Percentiles rank a stretch among this genome's conserved stretches.
Evolutionary conservation across 2,888 invertebrate species (phyloP).

Genomic region (Eupsilia transversa): DNA sequence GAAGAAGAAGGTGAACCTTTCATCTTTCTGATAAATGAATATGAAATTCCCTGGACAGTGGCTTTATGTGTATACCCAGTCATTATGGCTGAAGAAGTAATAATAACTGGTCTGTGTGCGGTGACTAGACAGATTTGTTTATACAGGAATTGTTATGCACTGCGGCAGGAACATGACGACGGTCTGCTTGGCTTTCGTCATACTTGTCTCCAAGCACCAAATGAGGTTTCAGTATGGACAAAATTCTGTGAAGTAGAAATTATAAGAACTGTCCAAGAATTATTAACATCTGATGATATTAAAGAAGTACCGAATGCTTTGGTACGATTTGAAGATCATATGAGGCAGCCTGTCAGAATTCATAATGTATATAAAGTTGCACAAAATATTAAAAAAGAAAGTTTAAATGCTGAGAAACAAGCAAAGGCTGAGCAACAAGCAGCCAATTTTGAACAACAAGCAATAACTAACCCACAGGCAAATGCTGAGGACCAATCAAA

Average conservation of each 20-base stretch:
- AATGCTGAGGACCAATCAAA: slow-evolving; percentile 1
- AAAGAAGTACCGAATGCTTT: slow-evolving; percentile 92
- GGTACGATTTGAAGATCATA: slow-evolving; percentile 95
- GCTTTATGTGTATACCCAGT: slow-evolving; percentile 92
- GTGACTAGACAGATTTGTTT: slow-evolving; percentile 89
- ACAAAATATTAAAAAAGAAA: slow-evolving; percentile 88
- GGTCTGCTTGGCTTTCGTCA: slow-evolving; percentile 94
- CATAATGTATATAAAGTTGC: slow-evolving; percentile 96
- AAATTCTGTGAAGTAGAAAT: slow-evolving; percentile 97
- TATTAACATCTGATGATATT: slow-evolving; percentile 72
- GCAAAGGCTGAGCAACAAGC: slow-evolving; percentile 1
- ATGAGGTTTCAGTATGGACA: slow-evolving; percentile 97
- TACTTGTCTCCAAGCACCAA: slow-evolving; percentile 95
- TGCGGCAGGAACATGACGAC: slow-evolving; percentile 81
- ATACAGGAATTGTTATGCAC: slow-evolving; percentile 65
- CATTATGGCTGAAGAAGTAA: slow-evolving; percentile 90
- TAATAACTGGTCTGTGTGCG: slow-evolving; percentile 94
- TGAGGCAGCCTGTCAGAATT: slow-evolving; percentile 95
- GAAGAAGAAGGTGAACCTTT: slow-evolving; percentile 70
- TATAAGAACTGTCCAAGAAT: slow-evolving; percentile 90
- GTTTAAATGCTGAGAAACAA: slow-evolving; percentile 52
- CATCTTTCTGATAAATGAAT: slow-evolving; percentile 72
- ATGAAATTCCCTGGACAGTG: slow-evolving; percentile 87
- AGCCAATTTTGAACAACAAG: neutral
- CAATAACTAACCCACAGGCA: neutral